Base-by-base conservation (phyloP, 1,140 invertebrate species). In the Papilio dardanus region DNA sequence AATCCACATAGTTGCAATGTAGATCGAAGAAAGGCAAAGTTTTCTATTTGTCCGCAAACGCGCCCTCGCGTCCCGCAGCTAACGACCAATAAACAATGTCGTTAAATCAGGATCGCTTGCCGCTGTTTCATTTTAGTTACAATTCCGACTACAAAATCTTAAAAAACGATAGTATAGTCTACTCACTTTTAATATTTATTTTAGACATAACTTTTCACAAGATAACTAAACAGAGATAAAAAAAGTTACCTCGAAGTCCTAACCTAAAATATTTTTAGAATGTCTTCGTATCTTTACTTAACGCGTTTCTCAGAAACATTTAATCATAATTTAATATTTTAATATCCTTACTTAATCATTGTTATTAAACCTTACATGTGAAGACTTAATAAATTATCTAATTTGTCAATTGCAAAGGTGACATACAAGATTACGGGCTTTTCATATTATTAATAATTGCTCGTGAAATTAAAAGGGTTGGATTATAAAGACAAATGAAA, bases 401-500 rank as follows among this genome's bases (percentile, higher is more conserved):
- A 69, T 69, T 69, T 40, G 35, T 69, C 19, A 40, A 35, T 21
- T 37, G 12, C 33, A 69, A 40, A 37, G 35, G 19, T 40, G 35
- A 19, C 19, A 28, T 69, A 69, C n/a, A 31, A 69, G 67, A 33
- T 69, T 69, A 42, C 35, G 19, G 10, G 21, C 33, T 35, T 33
- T 69, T 24, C 33, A 40, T 7, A 69, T n/a, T n/a, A 24, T 67
- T 67, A 35, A 68, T 68, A 40, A 40, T 69, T 10, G 16, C n/a
- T 69, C 21, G 10, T 40, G 19, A 40, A 40, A 12, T 8, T 33
- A 40, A 69, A 69, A 69, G 67, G 67, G 67, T 69, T 2, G 67
- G 67, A 40, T 69, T 69, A 69, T 40, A 40, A 69, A 69, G 21
- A 69, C 67, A 69, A 69, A 40, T 19, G 33, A 35, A 69, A 69